Evolutionary conservation across 2,888 invertebrate species (phyloP), one percentile per base, ranked within the genome.

Genomic region (Melolontha melolontha): DNA sequence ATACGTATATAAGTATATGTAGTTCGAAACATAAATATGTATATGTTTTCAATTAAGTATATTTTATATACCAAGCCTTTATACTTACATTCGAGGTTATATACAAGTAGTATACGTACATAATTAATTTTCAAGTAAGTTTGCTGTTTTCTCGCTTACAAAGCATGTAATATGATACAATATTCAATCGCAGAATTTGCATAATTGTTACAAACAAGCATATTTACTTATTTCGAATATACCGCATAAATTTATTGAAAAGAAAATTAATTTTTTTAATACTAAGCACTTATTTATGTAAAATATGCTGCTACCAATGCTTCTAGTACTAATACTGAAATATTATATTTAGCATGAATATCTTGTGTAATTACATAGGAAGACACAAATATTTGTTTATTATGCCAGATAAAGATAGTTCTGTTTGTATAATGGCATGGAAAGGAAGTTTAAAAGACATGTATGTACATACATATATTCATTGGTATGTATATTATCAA

Each of bases 121-220:
- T 52, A 52, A 52, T 52, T 52, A 52, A 52, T 39, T 27, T 52
- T 52, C 39, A 52, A 52, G 52, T 34, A 52, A 52, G 12, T 17
- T 52, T 27, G 42, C 42, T 29, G 14, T 59, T 59, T 75, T 71
- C 54, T 69, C 71, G 75, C 75, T 71, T 66, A 67, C 72, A 74
- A 75, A 75, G 75, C 74, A 73, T 74, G 76, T 74, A 76, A 76
- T 75, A 67, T 59, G 63, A 72, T 65, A 70, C 72, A 70, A 51
- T 14, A 44, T 59, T 59, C 44, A 42, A 42, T 59, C 27, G 44
- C 57, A 8, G 27, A 22, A 59, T 59, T 59, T 44, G 57, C 57
- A 59, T 59, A 59, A 59, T 59, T 59, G 44, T 29, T 59, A 59
- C 57, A 59, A 44, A 44, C 44, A 27, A 44, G 44, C 55, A 55